phyloP scores from a whole-genome alignment of 2,888 invertebrate species.

The Aphidoletes aphidimyza region DNA sequence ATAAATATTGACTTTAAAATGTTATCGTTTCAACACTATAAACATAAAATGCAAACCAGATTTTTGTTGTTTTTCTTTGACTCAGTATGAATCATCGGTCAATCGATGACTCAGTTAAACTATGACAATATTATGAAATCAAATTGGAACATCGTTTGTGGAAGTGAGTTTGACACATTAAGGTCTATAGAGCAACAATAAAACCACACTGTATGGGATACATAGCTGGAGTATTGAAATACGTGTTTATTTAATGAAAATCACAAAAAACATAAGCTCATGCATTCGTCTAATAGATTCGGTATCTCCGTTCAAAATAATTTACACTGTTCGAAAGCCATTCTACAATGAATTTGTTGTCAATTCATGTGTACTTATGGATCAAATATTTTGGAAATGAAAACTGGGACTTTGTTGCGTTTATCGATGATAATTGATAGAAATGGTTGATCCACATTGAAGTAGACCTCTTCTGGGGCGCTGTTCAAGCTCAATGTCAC shows the following conservation, averaged over 20 bases:
- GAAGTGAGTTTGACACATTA: no score
- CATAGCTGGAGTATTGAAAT: no score
- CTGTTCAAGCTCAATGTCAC: conserved; percentile 68
- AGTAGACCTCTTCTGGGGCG: conserved; percentile 62
- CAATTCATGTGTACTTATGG: conserved; percentile 60
- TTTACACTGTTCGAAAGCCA: background rate
- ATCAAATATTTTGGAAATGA: conserved; percentile 68
- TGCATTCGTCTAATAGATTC: no score
- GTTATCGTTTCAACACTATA: background rate
- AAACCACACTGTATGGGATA: no score
- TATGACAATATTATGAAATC: no score
- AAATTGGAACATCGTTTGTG: no score
- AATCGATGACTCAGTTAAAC: no score
- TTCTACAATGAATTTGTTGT: background rate
- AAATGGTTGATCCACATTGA: conserved; percentile 68
- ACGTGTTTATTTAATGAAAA: no score
- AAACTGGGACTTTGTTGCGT: conserved; percentile 67
- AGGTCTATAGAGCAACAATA: no score
- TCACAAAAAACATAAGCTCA: no score
- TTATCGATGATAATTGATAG: conserved; percentile 68
- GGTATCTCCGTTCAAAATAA: no score
- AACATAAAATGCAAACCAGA: background rate
- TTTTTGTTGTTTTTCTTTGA: background rate
- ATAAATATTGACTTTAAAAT: background rate
- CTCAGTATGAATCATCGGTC: background rate